Conservation (phyloP, 2,888 invertebrate species). For the Drosophila bunnanda region DNA sequence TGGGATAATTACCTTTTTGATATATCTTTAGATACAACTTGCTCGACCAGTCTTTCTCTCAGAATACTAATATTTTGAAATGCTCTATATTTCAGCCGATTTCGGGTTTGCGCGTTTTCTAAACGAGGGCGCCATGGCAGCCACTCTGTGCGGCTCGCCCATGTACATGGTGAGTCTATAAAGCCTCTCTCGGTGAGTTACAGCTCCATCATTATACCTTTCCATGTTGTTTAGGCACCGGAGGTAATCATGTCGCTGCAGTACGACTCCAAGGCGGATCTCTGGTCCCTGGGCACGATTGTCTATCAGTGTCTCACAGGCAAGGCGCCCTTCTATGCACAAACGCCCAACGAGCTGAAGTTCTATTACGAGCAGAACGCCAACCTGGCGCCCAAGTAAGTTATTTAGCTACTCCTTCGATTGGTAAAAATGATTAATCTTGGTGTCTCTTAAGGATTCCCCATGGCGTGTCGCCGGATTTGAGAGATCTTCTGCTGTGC, state of each 20-base stretch:
- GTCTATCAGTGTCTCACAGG: conserved; percentile 99
- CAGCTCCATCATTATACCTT: neutral
- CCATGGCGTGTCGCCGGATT: conserved; percentile 94
- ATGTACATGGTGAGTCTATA: conserved; percentile 97
- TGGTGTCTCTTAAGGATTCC: conserved; percentile 90
- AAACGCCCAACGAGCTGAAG: conserved; percentile 98
- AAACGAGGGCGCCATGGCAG: conserved; percentile 99
- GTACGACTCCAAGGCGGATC: conserved; percentile 99
- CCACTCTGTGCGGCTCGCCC: conserved; percentile 99
- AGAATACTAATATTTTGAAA: neutral
- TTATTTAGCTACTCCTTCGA: neutral
- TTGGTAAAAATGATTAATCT: neutral
- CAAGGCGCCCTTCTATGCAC: conserved; percentile 99
- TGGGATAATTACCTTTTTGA: neutral
- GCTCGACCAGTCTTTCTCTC: neutral
- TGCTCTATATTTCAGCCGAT: conserved; percentile 89
- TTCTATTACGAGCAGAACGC: conserved; percentile 98
- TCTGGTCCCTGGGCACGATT: conserved; percentile 99
- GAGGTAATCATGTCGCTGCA: conserved; percentile 99
- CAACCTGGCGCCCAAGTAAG: conserved; percentile 94
- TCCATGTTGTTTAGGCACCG: conserved; percentile 88
- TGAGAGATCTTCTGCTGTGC: conserved; percentile 93
- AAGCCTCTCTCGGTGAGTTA: neutral
- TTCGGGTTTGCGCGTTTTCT: conserved; percentile 99
- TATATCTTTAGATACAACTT: neutral